Evolutionary conservation across 37 sponge, comb jelly and placozoan genomes (phyloP).

Genomic region (Cladorhizidae sp.): DNA sequence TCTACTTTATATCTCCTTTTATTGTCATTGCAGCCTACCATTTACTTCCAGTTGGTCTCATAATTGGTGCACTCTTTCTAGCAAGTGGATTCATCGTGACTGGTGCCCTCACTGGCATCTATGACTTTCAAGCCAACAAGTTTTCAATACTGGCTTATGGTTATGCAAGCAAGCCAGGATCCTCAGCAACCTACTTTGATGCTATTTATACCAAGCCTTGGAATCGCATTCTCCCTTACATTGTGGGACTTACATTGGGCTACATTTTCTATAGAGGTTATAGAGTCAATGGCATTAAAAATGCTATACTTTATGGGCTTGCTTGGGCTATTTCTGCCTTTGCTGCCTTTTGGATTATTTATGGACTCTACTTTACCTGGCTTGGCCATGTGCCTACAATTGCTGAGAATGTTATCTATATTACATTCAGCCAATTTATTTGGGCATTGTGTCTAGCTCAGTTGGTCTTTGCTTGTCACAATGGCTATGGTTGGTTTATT

Average conservation of each 20-base stretch:
- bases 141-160: neutral
- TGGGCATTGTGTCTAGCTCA: conserved; percentile 72
- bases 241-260: conserved; percentile 79
- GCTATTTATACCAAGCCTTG: conserved; percentile 67
- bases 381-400: conserved; percentile 40
- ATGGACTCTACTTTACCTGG: conserved; percentile 55
- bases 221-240: conserved; percentile 68
- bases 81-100: neutral
- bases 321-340: conserved; percentile 26
- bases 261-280: conserved; percentile 55
- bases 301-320: conserved; percentile 11
- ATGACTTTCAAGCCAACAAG: conserved; percentile 26
- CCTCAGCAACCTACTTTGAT: neutral
- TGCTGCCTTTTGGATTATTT: conserved; percentile 26
- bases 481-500: conserved; percentile 73
- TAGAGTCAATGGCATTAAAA: neutral
- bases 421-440: conserved; percentile 43
- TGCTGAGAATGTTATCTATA: conserved; percentile 66
- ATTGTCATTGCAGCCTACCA: conserved; percentile 60
- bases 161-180: neutral
- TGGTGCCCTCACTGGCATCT: conserved; percentile 50
- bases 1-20: conserved; percentile 78
- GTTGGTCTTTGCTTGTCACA: conserved; percentile 72
- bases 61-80: conserved; percentile 6
- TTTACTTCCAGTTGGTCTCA: conserved; percentile 48